Evolutionary conservation across 2,113 vertebrate species (phyloP).

Genomic region (Nanorana parkeri): DNA sequence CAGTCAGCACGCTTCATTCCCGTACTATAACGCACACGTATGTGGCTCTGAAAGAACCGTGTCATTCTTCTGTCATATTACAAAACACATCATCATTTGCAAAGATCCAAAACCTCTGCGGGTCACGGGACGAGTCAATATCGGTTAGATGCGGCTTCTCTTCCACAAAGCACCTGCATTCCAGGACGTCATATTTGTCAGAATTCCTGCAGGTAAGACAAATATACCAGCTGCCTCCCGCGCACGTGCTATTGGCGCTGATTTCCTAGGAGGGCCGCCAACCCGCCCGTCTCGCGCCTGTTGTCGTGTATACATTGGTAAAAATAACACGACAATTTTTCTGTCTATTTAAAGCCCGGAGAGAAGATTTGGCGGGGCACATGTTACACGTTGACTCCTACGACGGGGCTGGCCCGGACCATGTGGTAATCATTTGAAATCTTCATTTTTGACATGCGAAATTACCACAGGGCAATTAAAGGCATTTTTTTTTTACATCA

Average conservation of each 20-base stretch:
- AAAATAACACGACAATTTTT: background rate
- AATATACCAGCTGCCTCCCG: too few species aligned
- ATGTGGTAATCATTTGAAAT: slow-evolving; percentile 57
- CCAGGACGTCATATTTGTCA: too few species aligned
- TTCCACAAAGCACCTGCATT: too few species aligned
- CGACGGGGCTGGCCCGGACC: slow-evolving; percentile 20
- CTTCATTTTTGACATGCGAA: slow-evolving; percentile 58
- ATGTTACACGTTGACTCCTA: background rate
- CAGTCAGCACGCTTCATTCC: background rate
- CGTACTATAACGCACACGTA: background rate
- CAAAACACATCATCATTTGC: slow-evolving; percentile 1
- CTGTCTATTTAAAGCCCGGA: slow-evolving; percentile 4
- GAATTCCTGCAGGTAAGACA: too few species aligned
- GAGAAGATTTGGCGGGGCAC: background rate
- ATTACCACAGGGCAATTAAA: slow-evolving; percentile 59
- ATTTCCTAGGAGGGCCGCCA: too few species aligned
- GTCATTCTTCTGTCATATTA: background rate
- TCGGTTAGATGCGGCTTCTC: background rate
- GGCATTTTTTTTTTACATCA: slow-evolving; percentile 52
- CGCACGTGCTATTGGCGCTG: too few species aligned
- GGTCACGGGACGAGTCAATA: background rate
- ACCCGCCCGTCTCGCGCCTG: too few species aligned
- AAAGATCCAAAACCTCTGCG: background rate
- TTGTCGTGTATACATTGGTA: background rate
- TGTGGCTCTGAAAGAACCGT: background rate